Conservation (phyloP, 2,797 vertebrate species). For the Phoxinus dragarum region DNA sequence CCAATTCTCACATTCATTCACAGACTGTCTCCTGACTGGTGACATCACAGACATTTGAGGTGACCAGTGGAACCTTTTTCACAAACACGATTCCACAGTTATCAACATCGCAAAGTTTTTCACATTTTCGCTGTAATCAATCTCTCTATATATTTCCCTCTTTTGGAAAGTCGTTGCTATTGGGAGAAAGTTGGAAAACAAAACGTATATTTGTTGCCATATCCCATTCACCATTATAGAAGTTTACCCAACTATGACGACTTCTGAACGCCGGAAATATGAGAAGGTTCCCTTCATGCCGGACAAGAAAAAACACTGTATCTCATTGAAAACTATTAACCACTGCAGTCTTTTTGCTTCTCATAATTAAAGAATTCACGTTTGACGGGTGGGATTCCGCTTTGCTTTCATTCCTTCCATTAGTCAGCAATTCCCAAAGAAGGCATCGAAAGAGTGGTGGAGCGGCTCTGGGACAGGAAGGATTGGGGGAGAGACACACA, state of each 20-base stretch:
- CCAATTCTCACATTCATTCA: slow-evolving; percentile 25
- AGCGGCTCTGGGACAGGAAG: neutral
- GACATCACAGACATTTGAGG: slow-evolving; percentile 37
- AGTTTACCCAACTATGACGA: neutral
- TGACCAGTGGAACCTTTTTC: neutral
- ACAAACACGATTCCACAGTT: neutral
- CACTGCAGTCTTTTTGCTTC: slow-evolving; percentile 34
- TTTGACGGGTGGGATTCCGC: slow-evolving; percentile 23
- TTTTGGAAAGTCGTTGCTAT: neutral
- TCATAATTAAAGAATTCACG: slow-evolving; percentile 37
- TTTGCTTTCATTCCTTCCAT: slow-evolving; percentile 48
- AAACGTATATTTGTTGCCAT: neutral
- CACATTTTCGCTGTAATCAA: neutral
- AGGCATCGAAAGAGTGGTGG: slow-evolving; percentile 2
- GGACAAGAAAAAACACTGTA: slow-evolving; percentile 4
- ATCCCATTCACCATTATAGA: neutral
- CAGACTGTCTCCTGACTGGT: slow-evolving; percentile 33
- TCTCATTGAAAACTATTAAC: slow-evolving; percentile 26
- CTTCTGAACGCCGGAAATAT: neutral
- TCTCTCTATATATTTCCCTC: neutral
- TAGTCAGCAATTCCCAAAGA: slow-evolving; percentile 37
- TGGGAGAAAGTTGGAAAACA: neutral
- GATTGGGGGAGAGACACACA: neutral
- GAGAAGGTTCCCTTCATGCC: neutral
- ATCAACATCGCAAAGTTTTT: neutral